phyloP scores from a whole-genome alignment of 2,888 invertebrate species.

The Horisme vitalbata region DNA sequence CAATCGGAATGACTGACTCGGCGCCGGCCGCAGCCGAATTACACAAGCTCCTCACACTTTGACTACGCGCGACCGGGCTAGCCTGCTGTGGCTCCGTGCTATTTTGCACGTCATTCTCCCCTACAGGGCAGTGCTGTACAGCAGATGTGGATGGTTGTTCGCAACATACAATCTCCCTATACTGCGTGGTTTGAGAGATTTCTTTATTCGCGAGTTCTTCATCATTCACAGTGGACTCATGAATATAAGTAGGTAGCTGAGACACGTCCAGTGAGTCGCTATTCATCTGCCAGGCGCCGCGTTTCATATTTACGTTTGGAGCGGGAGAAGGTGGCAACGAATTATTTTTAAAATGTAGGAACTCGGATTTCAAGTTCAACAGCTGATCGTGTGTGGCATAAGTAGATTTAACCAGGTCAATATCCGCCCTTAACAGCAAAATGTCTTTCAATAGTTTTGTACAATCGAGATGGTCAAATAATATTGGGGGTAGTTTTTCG shows the following conservation, averaged over 20 bases:
- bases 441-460: constrained; percentile 22
- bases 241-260: not conserved
- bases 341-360: not conserved
- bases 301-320: not conserved
- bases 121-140: too few relatives aligned
- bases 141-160: not conserved
- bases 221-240: not conserved
- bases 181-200: not conserved
- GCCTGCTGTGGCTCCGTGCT: not conserved
- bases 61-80: not conserved
- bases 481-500: constrained; percentile 13
- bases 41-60: not conserved
- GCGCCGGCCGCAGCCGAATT: too few relatives aligned
- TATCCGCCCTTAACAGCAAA: not conserved
- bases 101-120: not conserved
- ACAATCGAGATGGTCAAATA: constrained; percentile 16
- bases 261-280: not conserved
- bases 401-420: constrained; percentile 10
- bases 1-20: not conserved
- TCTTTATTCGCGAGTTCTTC: too few relatives aligned
- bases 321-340: not conserved
- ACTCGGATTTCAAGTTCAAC: not conserved
- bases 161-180: not conserved
- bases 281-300: not conserved
- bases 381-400: constrained; percentile 8